A percentile compares a stretch with the other conserved stretches of the same genome.
phyloP scores from a whole-genome alignment of 1,140 invertebrate species.

The Drosophila trapezifrons region DNA sequence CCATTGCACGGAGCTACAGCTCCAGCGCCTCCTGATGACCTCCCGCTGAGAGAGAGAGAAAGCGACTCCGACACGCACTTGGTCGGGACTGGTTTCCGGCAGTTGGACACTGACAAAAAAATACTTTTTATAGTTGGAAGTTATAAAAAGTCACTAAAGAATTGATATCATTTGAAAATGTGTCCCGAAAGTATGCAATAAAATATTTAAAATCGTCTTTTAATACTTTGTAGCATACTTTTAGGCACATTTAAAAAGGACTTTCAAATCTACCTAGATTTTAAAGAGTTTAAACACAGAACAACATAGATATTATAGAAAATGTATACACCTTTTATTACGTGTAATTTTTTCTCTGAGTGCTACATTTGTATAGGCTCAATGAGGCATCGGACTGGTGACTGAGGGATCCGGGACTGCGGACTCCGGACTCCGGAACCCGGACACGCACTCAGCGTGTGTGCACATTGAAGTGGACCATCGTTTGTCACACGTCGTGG shows the following conservation, averaged over 20 bases:
- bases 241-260: background rate
- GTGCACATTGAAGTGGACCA: constrained; percentile 62
- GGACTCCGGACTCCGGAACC: constrained; percentile 12
- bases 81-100: constrained; percentile 24
- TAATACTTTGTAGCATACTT: background rate
- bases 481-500: constrained; percentile 65
- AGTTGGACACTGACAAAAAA: constrained; percentile 10
- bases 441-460: constrained; percentile 44
- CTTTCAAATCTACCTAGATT: background rate
- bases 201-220: background rate
- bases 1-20: constrained; percentile 9
- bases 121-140: background rate
- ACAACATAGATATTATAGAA: too few relatives aligned
- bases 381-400: constrained; percentile 24
- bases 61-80: constrained; percentile 55
- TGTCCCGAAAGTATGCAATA: background rate
- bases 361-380: constrained; percentile 25
- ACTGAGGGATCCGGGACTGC: constrained; percentile 8
- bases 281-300: too few relatives aligned
- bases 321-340: too few relatives aligned
- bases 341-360: background rate
- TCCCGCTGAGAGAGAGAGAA: constrained; percentile 3
- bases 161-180: background rate
- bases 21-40: constrained; percentile 1
- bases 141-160: background rate